Conservation (phyloP, 2,797 vertebrate genomes). For the Spinus pinus region DNA sequence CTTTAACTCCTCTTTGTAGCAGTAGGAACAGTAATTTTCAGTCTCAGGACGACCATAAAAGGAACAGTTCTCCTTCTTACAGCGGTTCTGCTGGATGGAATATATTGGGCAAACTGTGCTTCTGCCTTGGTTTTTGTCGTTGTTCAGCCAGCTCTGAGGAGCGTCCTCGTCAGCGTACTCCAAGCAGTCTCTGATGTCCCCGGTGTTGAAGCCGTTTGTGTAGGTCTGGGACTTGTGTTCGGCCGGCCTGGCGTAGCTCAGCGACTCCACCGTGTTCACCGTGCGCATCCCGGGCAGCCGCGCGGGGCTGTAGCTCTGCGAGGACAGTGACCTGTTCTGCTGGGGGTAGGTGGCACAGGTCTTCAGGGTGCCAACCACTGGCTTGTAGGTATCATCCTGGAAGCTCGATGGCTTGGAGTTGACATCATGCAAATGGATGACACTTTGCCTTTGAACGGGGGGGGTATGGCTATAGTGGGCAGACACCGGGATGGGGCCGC, state of each 20-base stretch:
- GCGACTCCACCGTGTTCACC: conserved; percentile 85
- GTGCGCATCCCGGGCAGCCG: conserved; percentile 89
- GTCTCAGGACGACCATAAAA: conserved; percentile 97
- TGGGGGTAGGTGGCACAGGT: conserved; percentile 98
- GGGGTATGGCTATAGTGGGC: conserved; percentile 97
- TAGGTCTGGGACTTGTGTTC: conserved; percentile 98
- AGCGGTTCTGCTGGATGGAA: conserved; percentile 92
- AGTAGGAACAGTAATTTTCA: conserved; percentile 97
- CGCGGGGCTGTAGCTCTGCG: conserved; percentile 95
- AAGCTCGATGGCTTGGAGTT: conserved; percentile 87
- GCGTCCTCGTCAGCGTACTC: conserved; percentile 93
- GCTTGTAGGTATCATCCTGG: conserved; percentile 89
- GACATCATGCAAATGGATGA: conserved; percentile 94
- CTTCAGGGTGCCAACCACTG: conserved; percentile 88
- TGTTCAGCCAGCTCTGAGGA: conserved; percentile 85
- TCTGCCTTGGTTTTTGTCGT: conserved; percentile 87
- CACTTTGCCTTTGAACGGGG: conserved; percentile 92
- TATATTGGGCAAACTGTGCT: conserved; percentile 85
- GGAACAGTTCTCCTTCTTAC: conserved; percentile 95
- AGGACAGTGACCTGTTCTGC: conserved; percentile 95
- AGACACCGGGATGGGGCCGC: conserved; percentile 79
- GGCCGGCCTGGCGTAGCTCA: conserved; percentile 85
- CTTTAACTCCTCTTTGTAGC: conserved; percentile 96
- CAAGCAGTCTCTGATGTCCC: conserved; percentile 87
- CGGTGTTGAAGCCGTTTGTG: conserved; percentile 88